Conservation (phyloP, 2,113 vertebrate species). For the Suricata suricatta region DNA sequence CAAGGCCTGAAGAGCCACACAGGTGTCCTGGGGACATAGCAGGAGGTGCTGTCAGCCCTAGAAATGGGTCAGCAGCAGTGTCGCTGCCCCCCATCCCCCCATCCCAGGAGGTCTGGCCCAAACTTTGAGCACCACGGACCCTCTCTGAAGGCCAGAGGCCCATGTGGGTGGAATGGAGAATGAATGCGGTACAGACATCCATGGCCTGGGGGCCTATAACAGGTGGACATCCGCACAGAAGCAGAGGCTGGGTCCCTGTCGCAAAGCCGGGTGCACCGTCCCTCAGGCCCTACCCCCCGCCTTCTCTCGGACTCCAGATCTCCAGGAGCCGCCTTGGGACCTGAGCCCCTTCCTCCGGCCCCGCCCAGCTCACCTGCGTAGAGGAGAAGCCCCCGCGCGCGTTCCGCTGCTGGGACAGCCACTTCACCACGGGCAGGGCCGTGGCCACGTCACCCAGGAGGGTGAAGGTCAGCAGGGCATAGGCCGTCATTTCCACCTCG, state of each 20-base stretch:
- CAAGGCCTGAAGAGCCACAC: conserved; percentile 94
- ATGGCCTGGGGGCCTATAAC: background rate
- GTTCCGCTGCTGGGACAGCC: conserved; percentile 95
- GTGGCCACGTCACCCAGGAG: conserved; percentile 92
- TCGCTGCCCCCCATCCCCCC: background rate
- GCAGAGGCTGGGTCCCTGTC: background rate
- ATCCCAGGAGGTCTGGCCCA: background rate
- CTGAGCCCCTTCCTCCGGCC: background rate
- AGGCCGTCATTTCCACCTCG: conserved; percentile 96
- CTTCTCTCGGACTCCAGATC: background rate
- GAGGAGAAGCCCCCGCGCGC: conserved; percentile 95
- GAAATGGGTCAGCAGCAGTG: accelerated
- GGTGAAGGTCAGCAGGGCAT: conserved; percentile 93
- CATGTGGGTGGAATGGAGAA: background rate
- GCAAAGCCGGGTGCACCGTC: background rate
- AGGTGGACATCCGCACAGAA: background rate
- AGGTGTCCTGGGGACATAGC: conserved; percentile 89
- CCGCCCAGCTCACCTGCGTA: conserved; percentile 87
- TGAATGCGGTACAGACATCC: background rate
- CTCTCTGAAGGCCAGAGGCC: background rate
- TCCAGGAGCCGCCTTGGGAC: background rate
- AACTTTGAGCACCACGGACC: background rate
- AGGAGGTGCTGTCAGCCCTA: background rate
- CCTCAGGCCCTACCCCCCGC: background rate
- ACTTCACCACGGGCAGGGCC: conserved; percentile 94